Percentiles rank a stretch among this genome's conserved stretches.
These are phyloP conservation scores for Rhinolophus ferrumequinum DNA, from an alignment of 2,113 vertebrate genomes.

Conservation along the genomic window DNA sequence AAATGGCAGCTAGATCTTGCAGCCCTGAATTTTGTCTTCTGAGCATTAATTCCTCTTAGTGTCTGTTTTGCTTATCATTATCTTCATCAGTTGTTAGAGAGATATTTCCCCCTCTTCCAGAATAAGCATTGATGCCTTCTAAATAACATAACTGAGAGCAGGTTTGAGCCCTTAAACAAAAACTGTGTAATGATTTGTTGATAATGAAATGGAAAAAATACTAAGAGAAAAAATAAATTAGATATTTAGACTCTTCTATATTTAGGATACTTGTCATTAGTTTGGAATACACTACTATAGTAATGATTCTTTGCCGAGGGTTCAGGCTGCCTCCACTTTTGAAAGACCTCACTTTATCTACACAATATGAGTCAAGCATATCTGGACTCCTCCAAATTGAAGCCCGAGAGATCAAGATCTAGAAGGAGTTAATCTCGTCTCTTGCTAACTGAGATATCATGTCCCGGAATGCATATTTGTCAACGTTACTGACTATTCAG, in stretches of 20 bases:
- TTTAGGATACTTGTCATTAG: not conserved
- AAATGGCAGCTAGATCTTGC: not conserved
- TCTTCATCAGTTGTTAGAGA: not conserved
- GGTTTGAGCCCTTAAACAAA: not conserved
- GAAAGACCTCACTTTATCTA: not conserved
- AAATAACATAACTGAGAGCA: not conserved
- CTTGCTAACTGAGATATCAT: not conserved
- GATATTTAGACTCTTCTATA: not conserved
- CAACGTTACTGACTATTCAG: not conserved
- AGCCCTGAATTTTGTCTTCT: not conserved
- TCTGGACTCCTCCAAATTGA: not conserved
- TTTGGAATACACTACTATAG: not conserved
- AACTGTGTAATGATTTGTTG: not conserved
- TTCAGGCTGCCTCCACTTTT: not conserved
- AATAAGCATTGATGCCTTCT: not conserved
- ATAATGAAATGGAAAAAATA: not conserved
- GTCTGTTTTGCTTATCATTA: not conserved
- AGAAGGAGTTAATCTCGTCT: not conserved
- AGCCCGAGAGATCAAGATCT: not conserved
- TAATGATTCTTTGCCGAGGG: not conserved
- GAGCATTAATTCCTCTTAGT: not conserved
- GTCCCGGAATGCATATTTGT: not conserved
- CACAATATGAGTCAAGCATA: not conserved
- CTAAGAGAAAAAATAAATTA: not conserved
- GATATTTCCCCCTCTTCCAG: not conserved